These are phyloP conservation scores for Melinaea menophilus DNA, from an alignment of 2,888 invertebrate genomes.

Conservation along the genomic window DNA sequence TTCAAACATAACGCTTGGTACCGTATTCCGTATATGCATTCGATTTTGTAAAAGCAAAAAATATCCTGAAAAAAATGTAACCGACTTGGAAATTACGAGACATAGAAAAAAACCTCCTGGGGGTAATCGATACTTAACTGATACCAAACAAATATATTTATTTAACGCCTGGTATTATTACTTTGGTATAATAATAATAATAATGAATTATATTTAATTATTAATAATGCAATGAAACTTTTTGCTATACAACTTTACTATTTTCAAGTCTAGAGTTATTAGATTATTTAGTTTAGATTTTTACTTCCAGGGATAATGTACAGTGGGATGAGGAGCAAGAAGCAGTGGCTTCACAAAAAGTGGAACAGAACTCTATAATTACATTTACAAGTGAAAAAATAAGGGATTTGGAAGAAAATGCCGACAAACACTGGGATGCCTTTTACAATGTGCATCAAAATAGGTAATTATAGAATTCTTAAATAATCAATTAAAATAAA, in stretches of 20 bases:
- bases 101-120: constrained; percentile 82
- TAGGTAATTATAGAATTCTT: constrained; percentile 54
- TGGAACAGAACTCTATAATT: constrained; percentile 83
- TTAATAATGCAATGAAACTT: too few species aligned
- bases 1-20: constrained; percentile 98
- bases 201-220: neutral
- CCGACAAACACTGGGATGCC: constrained; percentile 91
- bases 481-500: neutral
- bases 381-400: constrained; percentile 79
- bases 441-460: constrained; percentile 96
- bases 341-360: constrained; percentile 83
- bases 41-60: constrained; percentile 48
- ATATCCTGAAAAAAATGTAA: constrained; percentile 33
- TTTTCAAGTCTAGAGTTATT: too few species aligned
- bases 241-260: too few species aligned
- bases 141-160: constrained; percentile 80
- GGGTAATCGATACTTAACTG: constrained; percentile 81
- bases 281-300: too few species aligned
- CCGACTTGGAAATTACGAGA: constrained; percentile 72
- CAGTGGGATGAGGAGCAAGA: constrained; percentile 93
- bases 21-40: constrained; percentile 48
- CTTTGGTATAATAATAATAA: neutral
- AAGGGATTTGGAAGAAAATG: constrained; percentile 84
- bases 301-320: constrained; percentile 91
- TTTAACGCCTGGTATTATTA: constrained; percentile 86